A percentile compares a stretch with the other conserved stretches of the same genome.
These are phyloP conservation scores for Leptonema lineaticorne DNA, from an alignment of 1,140 invertebrate species.

Conservation along the genomic window DNA sequence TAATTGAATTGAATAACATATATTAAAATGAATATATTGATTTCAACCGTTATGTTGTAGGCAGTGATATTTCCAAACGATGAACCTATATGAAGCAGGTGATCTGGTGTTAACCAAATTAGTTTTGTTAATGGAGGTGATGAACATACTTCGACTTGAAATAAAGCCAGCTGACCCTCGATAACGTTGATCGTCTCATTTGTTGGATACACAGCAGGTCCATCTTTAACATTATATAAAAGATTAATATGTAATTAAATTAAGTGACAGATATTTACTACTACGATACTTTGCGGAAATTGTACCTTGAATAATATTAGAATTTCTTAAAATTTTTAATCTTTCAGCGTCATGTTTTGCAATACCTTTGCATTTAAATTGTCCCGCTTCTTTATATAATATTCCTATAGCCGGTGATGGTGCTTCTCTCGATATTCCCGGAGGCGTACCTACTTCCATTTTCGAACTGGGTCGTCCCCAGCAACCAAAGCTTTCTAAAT, in stretches of 20 bases:
- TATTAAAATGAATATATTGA: neutral
- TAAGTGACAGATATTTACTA: neutral
- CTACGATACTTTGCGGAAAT: neutral
- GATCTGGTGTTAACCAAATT: neutral
- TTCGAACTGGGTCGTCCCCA: neutral
- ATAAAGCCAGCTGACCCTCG: neutral
- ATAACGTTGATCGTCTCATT: neutral
- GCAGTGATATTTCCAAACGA: neutral
- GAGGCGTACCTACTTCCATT: neutral
- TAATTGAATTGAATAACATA: no score
- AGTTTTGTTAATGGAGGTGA: neutral
- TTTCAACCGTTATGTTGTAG: neutral
- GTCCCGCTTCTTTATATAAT: neutral
- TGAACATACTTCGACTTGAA: conserved; percentile 6
- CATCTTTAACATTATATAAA: neutral
- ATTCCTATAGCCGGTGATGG: neutral
- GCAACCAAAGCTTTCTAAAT: conserved; percentile 2
- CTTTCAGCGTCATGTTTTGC: neutral
- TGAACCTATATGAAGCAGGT: neutral
- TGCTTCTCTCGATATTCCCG: neutral
- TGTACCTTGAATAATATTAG: neutral
- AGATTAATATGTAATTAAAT: neutral
- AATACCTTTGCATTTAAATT: neutral
- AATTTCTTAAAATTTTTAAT: neutral
- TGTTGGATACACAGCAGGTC: neutral